Conservation (phyloP, 2,888 invertebrate species). For the Drosophila austrosaltans region DNA sequence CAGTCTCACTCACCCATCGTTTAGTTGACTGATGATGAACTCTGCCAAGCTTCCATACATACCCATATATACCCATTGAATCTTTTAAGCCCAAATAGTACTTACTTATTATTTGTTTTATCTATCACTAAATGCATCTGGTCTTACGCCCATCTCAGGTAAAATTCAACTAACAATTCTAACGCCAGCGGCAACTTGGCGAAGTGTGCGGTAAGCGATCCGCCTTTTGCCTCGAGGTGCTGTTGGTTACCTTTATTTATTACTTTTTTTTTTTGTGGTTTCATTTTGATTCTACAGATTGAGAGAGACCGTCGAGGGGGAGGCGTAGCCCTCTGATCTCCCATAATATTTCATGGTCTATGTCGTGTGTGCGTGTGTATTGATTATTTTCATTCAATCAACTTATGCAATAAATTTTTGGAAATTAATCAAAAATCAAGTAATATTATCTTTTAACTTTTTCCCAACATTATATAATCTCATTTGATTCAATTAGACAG, state of each 20-base stretch:
- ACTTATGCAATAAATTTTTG: slow-evolving; percentile 16
- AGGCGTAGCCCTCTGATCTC: background rate
- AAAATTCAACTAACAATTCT: slow-evolving; percentile 10
- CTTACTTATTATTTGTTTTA: slow-evolving; percentile 21
- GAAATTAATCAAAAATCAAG: slow-evolving; percentile 15
- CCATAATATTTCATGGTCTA: slow-evolving; percentile 13
- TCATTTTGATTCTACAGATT: slow-evolving; percentile 30
- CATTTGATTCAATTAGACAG: background rate
- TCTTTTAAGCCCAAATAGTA: too few species aligned
- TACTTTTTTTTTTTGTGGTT: slow-evolving; percentile 48
- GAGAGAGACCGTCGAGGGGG: background rate
- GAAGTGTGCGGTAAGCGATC: slow-evolving; percentile 29
- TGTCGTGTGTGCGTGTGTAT: background rate
- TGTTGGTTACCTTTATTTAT: slow-evolving; percentile 43
- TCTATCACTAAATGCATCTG: slow-evolving; percentile 56
- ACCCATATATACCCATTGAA: background rate
- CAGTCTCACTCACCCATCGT: slow-evolving; percentile 21
- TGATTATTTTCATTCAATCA: background rate
- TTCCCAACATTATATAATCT: background rate
- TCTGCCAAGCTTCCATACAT: slow-evolving; percentile 10
- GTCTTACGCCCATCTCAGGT: slow-evolving; percentile 61
- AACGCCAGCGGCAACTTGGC: slow-evolving; percentile 9
- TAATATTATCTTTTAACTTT: background rate
- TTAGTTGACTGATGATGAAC: slow-evolving; percentile 17
- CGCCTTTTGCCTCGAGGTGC: slow-evolving; percentile 64